A percentile compares a stretch with the other conserved stretches of the same genome.
These are phyloP conservation scores for Morelia viridis DNA, from an alignment of 2,797 vertebrate genomes.

Conservation along the genomic window DNA sequence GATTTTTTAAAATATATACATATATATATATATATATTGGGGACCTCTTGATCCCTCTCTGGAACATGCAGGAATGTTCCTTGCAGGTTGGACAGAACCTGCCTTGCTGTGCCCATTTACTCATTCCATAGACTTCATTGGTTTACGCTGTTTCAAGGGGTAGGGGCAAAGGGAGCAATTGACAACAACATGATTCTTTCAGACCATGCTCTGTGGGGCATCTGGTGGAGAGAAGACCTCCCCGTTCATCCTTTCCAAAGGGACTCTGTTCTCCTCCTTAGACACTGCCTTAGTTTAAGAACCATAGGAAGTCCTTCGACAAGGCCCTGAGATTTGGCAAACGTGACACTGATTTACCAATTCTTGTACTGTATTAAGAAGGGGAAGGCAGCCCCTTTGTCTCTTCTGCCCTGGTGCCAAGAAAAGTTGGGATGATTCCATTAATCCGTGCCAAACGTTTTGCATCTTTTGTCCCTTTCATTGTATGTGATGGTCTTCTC, in stretches of 20 bases:
- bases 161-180: accelerated
- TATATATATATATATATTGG: neutral
- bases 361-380: neutral
- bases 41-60: neutral
- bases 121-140: neutral
- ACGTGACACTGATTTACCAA: conserved; percentile 11
- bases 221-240: neutral
- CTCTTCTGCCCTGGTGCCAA: neutral
- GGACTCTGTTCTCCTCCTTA: neutral
- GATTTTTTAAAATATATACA: neutral
- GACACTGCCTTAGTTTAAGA: neutral
- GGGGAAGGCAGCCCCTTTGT: neutral
- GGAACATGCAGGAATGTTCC: neutral
- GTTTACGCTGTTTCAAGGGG: conserved; percentile 23
- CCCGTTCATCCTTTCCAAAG: conserved; percentile 49
- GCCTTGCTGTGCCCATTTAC: no score
- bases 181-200: neutral
- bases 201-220: neutral
- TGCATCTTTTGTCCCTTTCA: neutral
- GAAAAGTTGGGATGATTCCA: neutral
- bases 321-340: conserved; percentile 14
- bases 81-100: no score
- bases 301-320: neutral
- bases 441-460: conserved; percentile 60
- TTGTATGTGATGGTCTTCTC: accelerated